Base-by-base conservation (phyloP, 2,888 invertebrate genomes). In the Drosophila anomalata region DNA sequence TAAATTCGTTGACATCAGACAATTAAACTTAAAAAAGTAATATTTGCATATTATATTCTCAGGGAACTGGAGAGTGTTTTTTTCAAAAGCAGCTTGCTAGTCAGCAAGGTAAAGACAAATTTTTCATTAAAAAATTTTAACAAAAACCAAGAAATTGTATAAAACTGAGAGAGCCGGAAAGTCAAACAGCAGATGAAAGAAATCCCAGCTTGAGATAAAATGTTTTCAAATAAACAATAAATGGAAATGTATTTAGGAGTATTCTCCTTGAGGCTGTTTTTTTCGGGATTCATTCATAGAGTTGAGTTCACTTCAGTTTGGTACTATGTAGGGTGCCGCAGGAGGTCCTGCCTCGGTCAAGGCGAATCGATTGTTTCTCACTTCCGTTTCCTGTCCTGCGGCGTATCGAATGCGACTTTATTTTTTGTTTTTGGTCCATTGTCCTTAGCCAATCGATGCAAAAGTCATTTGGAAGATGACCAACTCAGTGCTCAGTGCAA, bases 321-420 rank as follows among this genome's bases (percentile, higher is more conserved):
- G 41, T 47, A 82, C 6, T 42, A 20, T 17, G 8, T 6, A 86
- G 71, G 78, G 47, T 77, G 47, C 83, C 75, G 77, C 83, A 73
- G 48, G 83, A 77, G 72, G 62, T 47, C 60, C 3, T 22, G 52
- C 14, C 58, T 0, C 20, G 42, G 31, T 24, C 36, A 61, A 47
- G 69, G 57, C 44, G 17, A 51, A 33, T 52, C 59, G 14, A 14
- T 70, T 70, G 63, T 63, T 42, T 46, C 44, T 44, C 78, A 72
- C 87, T 87, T 83, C 83, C 83, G 83, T 85, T 83, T 83, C 83
- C 83, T 87, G 86, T 76, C 88, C 74, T 75, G 82, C 76, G 73
- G 79, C 78, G 82, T 54, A 82, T 33, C 86, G 78, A 82, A 83
- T 82, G 74, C 67, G 72, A 70, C 78, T 87, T 87, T 87, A 73